phyloP scores from a whole-genome alignment of 2,797 vertebrate species.

The Protonibea diacanthus region DNA sequence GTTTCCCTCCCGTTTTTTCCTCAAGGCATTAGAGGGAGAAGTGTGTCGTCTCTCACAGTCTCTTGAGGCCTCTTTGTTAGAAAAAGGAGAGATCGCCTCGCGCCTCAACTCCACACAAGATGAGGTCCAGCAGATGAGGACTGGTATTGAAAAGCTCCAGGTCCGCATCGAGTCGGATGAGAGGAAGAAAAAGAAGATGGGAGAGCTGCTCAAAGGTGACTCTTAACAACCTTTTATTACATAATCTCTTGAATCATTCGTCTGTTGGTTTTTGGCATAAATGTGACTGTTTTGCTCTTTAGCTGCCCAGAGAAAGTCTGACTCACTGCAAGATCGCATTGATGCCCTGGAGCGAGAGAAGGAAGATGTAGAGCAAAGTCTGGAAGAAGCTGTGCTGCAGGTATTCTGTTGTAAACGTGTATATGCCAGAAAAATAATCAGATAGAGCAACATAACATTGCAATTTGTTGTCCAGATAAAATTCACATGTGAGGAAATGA shows the following conservation, averaged over 20 bases:
- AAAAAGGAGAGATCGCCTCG: constrained; percentile 90
- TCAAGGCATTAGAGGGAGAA: constrained; percentile 80
- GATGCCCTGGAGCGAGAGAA: constrained; percentile 90
- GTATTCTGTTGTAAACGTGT: constrained; percentile 47
- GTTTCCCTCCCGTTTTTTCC: constrained; percentile 8
- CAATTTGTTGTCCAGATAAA: neutral
- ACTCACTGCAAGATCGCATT: constrained; percentile 88
- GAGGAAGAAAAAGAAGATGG: constrained; percentile 85
- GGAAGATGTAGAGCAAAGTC: constrained; percentile 88
- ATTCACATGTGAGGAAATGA: neutral
- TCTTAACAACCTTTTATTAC: neutral
- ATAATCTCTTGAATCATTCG: neutral
- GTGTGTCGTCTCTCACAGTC: constrained; percentile 84
- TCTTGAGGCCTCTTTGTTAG: constrained; percentile 88
- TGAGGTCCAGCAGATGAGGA: constrained; percentile 88
- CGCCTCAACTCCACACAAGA: constrained; percentile 89
- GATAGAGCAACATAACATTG: neutral
- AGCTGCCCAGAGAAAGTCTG: constrained; percentile 86
- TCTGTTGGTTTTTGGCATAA: constrained; percentile 18
- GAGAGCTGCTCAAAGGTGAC: constrained; percentile 86
- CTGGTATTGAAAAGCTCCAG: constrained; percentile 92
- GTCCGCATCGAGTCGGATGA: constrained; percentile 93
- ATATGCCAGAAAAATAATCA: neutral
- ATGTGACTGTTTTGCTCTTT: constrained; percentile 19
- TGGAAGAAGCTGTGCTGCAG: constrained; percentile 90